Conservation (phyloP, 2,797 vertebrate genomes). For the Coendou prehensilis region DNA sequence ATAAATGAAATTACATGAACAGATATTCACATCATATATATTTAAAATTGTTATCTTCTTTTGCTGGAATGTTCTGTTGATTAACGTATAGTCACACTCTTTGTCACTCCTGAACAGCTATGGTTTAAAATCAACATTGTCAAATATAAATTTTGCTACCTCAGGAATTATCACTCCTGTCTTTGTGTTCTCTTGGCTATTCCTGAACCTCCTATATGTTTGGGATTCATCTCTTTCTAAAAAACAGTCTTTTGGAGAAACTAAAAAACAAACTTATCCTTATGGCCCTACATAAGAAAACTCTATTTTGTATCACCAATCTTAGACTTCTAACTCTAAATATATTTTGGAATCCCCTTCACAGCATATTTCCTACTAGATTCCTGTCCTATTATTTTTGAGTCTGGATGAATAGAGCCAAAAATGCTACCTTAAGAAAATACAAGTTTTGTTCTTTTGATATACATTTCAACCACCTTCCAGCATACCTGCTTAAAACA, state of each 20-base stretch:
- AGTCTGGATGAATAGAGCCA: neutral
- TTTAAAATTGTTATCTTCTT: neutral
- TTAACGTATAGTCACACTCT: neutral
- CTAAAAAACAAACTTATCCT: neutral
- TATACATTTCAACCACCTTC: neutral
- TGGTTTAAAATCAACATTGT: neutral
- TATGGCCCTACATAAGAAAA: rapidly evolving
- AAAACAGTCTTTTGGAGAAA: neutral
- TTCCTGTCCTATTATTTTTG: neutral
- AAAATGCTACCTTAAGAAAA: neutral
- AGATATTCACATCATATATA: neutral
- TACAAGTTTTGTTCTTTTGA: neutral
- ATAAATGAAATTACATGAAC: neutral
- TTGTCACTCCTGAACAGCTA: neutral
- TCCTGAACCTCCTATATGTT: neutral
- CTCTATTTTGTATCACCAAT: neutral
- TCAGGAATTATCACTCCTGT: neutral
- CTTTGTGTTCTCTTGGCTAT: neutral
- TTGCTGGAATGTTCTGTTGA: neutral
- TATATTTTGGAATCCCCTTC: neutral
- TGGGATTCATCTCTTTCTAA: neutral
- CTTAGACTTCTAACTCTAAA: neutral
- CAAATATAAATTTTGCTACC: neutral
- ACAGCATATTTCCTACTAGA: neutral
- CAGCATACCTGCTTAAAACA: neutral